A percentile compares a stretch with the other conserved stretches of the same genome.
Conservation (phyloP, 2,797 vertebrate genomes). For the Sebastes minor region DNA sequence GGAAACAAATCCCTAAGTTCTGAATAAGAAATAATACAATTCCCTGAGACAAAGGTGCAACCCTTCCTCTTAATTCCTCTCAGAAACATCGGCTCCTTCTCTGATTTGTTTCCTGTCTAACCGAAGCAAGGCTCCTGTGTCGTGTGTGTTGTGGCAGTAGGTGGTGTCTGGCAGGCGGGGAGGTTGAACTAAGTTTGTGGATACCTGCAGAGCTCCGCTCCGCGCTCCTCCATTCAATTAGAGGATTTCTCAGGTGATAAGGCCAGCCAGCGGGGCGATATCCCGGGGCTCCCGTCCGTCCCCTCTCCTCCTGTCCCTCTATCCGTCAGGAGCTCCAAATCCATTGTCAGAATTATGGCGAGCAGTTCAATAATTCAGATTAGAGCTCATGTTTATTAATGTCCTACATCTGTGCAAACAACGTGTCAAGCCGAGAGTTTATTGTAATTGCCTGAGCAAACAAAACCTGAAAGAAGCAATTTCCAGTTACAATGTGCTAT, state of each 20-base stretch:
- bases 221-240: constrained; percentile 88
- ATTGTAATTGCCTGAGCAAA: constrained; percentile 99
- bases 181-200: constrained; percentile 76
- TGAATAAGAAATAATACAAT: neutral
- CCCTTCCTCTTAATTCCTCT: neutral
- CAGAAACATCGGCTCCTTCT: neutral
- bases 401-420: constrained; percentile 99
- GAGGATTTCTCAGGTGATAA: constrained; percentile 91
- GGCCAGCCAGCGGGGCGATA: constrained; percentile 83
- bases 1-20: neutral
- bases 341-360: constrained; percentile 95
- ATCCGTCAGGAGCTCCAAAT: constrained; percentile 87
- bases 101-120: neutral
- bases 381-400: constrained; percentile 99
- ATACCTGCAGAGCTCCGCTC: constrained; percentile 82
- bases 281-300: constrained; percentile 88
- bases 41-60: neutral
- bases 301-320: constrained; percentile 66
- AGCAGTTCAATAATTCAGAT: constrained; percentile 99
- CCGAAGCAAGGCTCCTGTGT: neutral
- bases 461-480: constrained; percentile 99
- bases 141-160: neutral
- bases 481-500: constrained; percentile 99
- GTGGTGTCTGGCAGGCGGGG: constrained; percentile 50
- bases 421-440: constrained; percentile 99